Evolutionary conservation across 2,797 vertebrate genomes (phyloP).

Genomic region (Neopelma chrysocephalum): DNA sequence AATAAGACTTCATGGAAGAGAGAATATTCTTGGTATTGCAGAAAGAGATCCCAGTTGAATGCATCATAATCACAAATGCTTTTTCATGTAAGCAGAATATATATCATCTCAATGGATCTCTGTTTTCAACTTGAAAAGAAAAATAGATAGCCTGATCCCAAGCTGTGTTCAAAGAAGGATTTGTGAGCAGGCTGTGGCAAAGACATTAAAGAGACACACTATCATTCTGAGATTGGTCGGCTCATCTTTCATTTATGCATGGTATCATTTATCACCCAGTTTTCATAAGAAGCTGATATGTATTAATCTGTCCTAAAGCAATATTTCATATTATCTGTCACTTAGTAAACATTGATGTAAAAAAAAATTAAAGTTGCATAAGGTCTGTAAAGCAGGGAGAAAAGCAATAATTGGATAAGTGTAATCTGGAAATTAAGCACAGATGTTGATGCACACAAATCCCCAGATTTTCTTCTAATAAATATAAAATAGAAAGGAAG

Average conservation of each 20-base stretch:
- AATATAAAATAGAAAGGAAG: not conserved
- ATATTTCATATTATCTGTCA: not conserved
- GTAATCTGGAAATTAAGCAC: not conserved
- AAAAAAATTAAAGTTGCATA: not conserved
- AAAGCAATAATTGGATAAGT: not conserved
- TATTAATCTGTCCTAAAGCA: not conserved
- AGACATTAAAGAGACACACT: not conserved
- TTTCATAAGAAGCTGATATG: not conserved
- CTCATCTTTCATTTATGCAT: constrained; percentile 11
- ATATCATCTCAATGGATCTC: constrained; percentile 20
- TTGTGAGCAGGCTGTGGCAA: not conserved
- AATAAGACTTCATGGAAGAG: constrained; percentile 13
- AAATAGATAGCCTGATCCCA: constrained; percentile 16
- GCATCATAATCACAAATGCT: constrained; percentile 35
- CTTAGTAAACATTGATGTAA: not conserved
- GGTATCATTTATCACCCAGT: not conserved
- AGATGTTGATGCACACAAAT: not conserved
- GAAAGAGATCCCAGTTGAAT: constrained; percentile 20
- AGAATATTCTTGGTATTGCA: not conserved
- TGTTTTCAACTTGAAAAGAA: not conserved
- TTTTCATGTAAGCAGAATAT: constrained; percentile 38
- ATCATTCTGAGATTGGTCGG: constrained; percentile 22
- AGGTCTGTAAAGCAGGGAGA: not conserved
- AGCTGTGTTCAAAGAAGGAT: constrained; percentile 19
- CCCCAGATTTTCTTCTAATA: not conserved